Evolutionary conservation across 2,797 vertebrate species (phyloP).

Genomic region (Periophthalmus magnuspinnatus): DNA sequence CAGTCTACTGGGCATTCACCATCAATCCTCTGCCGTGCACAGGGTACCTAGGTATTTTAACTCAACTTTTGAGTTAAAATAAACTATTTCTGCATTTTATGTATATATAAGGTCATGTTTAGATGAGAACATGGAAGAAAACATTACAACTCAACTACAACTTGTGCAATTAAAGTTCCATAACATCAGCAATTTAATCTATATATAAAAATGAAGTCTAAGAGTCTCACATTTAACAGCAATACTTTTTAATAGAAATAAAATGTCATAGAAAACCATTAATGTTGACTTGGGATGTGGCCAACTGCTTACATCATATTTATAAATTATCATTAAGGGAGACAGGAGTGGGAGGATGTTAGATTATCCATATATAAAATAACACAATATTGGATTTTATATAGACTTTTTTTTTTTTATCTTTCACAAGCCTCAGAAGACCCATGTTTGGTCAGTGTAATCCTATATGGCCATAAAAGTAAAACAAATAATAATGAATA

Average conservation of each 20-base stretch:
- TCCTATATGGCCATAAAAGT: not conserved
- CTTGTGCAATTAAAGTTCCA: not conserved
- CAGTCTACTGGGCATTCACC: slow-evolving; percentile 2
- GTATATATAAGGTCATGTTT: not conserved
- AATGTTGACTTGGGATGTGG: not conserved
- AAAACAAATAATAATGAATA: slow-evolving; percentile 21
- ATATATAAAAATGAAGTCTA: not conserved
- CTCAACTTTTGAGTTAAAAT: not conserved
- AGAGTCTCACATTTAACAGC: too few species aligned
- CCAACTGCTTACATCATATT: not conserved
- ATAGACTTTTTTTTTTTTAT: not conserved
- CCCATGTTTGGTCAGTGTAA: not conserved
- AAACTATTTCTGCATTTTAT: not conserved
- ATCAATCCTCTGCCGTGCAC: slow-evolving; percentile 5
- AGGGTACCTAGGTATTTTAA: not conserved
- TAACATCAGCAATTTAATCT: not conserved
- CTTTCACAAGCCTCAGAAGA: slow-evolving; percentile 16
- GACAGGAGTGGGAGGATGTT: not conserved
- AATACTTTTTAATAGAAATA: too few species aligned
- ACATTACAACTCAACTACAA: not conserved
- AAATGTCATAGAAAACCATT: too few species aligned
- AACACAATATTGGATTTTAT: not conserved
- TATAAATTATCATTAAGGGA: not conserved
- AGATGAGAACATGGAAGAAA: not conserved
- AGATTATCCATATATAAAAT: not conserved